Conservation (phyloP, 2,888 invertebrate species). For the Villa cingulata region DNA sequence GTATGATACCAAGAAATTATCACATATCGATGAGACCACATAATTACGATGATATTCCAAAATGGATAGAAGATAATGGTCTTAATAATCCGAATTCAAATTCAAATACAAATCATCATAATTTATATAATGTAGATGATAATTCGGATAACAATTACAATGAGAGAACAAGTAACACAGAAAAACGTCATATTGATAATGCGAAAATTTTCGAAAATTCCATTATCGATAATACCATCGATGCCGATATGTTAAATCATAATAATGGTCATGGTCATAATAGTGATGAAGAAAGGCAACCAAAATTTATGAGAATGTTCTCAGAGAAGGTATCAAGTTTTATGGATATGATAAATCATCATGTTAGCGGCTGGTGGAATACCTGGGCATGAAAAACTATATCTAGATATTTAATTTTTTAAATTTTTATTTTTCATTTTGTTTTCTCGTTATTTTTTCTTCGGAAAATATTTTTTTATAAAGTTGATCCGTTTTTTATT, state of each 20-base stretch:
- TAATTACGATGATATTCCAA: background rate
- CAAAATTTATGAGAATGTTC: slow-evolving; percentile 21
- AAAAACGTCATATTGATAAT: background rate
- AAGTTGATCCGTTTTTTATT: too few species aligned
- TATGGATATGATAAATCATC: slow-evolving; percentile 24
- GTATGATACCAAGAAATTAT: background rate
- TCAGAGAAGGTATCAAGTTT: slow-evolving; percentile 24
- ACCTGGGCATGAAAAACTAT: slow-evolving; percentile 13
- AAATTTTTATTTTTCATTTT: too few species aligned
- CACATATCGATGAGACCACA: background rate
- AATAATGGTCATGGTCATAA: background rate
- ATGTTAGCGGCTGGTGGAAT: slow-evolving; percentile 29
- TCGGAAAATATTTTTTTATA: too few species aligned
- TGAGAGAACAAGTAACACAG: background rate
- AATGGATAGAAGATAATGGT: background rate
- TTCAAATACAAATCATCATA: background rate
- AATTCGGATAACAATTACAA: background rate
- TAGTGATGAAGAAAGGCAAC: background rate
- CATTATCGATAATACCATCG: too few species aligned
- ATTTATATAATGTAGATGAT: background rate
- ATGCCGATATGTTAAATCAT: background rate
- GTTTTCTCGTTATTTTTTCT: too few species aligned
- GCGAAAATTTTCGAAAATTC: background rate
- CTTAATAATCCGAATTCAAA: too few species aligned
- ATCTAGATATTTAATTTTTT: too few species aligned